Evolutionary conservation across 2,888 invertebrate species (phyloP), one percentile per base, ranked within the genome.

Genomic region (Leptogaster cylindrica): DNA sequence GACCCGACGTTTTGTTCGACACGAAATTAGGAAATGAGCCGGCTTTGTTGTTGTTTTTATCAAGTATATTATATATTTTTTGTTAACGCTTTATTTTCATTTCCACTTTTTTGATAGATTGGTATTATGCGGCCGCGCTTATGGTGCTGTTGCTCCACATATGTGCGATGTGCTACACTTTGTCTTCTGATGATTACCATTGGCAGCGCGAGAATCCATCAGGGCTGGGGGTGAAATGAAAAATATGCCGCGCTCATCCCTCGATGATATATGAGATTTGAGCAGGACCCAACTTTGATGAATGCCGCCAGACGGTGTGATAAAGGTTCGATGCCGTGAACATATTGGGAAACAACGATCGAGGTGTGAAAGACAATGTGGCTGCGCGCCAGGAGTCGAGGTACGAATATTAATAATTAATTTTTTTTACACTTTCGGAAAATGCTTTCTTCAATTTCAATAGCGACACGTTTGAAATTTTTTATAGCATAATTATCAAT

Each of bases 1-100:
- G 63, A 63, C 44, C 63, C 46, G 63, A 63, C 46, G 58, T 58
- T 58, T 58, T 58, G 58, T 58, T 58, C 58, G 39, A 58, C 58
- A 58, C 39, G 58, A 58, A 58, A 58, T 58, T 58, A 39, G 58
- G 58, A 58, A 58, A 58, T 58, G 58, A 58, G 58, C 58, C 58
- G 58, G 58, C 58, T 39, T 58, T 58, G 58, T 58, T 58, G 58
- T 58, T 58, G 58, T 58, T 58, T 23, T 41, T 58, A 58, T 58
- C 20, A 36, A 39, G 23, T 41, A 41, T 41, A 41, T 7, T 7
- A n/a, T 41, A 41, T 14, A 41, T 7, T 41, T 50, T 50, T 50
- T n/a, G n/a, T 50, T 50, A 27, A 2, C 25, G 5, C 27, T 27
- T 25, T 50, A 12, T 50, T 50, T 23, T 50, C 7, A 27, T 58